Evolutionary conservation across 2,888 invertebrate genomes (phyloP).

Genomic region (Brenthis hecate): DNA sequence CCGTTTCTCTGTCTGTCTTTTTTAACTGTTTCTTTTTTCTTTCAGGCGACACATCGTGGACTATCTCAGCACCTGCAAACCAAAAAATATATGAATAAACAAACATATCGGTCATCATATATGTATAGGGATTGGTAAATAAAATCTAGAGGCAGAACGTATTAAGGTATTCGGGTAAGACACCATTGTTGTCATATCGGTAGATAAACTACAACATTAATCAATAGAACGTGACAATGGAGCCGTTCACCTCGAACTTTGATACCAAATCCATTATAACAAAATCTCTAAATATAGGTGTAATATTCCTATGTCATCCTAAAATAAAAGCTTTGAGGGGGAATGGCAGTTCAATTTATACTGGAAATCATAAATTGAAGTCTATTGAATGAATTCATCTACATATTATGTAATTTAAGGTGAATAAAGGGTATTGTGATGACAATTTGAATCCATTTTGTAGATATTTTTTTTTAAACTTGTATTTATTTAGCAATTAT

Average conservation of each 20-base stretch:
- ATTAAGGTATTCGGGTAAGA: conserved; percentile 74
- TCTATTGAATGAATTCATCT: conserved; percentile 62
- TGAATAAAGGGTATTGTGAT: conserved; percentile 66
- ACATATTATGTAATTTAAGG: conserved; percentile 59
- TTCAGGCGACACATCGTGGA: conserved; percentile 12
- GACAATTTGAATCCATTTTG: conserved; percentile 58
- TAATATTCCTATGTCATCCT: conserved; percentile 22
- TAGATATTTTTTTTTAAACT: conserved; percentile 15
- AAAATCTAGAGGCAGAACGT: conserved; percentile 70
- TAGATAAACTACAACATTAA: conserved; percentile 79
- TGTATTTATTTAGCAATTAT: not conserved
- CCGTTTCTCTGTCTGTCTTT: too few relatives aligned
- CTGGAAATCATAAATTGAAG: conserved; percentile 48
- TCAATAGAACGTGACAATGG: conserved; percentile 75
- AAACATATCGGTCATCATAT: conserved; percentile 61
- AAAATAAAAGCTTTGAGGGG: conserved; percentile 26
- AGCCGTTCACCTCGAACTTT: conserved; percentile 68
- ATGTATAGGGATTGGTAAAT: conserved; percentile 61
- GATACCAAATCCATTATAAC: conserved; percentile 49
- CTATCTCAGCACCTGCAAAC: conserved; percentile 49
- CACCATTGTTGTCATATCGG: conserved; percentile 78
- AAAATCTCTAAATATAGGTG: conserved; percentile 47
- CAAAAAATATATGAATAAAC: conserved; percentile 42
- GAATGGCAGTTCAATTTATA: conserved; percentile 45
- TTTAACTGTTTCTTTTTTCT: conserved; percentile 15